These are phyloP conservation scores for Acrocephalus kingi DNA, from an alignment of 2,113 vertebrate species.

Conservation along the genomic window DNA sequence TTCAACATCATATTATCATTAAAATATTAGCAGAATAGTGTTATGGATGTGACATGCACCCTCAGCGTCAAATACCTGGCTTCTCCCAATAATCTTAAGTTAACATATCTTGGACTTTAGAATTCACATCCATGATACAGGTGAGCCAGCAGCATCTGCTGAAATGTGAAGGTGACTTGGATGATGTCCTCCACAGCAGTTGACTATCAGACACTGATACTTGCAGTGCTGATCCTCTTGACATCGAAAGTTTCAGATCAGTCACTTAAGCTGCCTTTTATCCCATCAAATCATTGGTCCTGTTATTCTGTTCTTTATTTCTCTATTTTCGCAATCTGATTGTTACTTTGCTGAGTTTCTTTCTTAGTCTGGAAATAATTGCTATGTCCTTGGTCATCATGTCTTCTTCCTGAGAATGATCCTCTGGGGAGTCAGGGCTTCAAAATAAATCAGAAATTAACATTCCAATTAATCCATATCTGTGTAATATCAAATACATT, in stretches of 20 bases:
- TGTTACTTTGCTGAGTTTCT: not conserved
- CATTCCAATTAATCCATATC: not conserved
- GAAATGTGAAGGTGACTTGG: not conserved
- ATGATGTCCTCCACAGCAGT: not conserved
- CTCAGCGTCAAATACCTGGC: not conserved
- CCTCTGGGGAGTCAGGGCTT: not conserved
- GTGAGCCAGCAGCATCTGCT: not conserved
- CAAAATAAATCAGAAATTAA: not conserved
- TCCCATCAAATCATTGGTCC: not conserved
- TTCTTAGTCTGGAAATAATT: not conserved
- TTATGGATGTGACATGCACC: accelerated
- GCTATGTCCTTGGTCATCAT: not conserved
- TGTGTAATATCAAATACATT: not conserved
- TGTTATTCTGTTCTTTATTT: not conserved
- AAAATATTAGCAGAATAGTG: not conserved
- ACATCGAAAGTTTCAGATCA: not conserved
- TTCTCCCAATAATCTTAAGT: not conserved
- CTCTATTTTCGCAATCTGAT: not conserved
- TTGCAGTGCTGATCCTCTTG: not conserved
- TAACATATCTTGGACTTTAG: not conserved
- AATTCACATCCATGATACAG: not conserved
- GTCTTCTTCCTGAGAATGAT: not conserved
- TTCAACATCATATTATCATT: not conserved
- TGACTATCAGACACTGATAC: not conserved
- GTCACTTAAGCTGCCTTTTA: not conserved